Conservation (phyloP, 2,113 vertebrate genomes). For the Tychaedon coryphoeus region DNA sequence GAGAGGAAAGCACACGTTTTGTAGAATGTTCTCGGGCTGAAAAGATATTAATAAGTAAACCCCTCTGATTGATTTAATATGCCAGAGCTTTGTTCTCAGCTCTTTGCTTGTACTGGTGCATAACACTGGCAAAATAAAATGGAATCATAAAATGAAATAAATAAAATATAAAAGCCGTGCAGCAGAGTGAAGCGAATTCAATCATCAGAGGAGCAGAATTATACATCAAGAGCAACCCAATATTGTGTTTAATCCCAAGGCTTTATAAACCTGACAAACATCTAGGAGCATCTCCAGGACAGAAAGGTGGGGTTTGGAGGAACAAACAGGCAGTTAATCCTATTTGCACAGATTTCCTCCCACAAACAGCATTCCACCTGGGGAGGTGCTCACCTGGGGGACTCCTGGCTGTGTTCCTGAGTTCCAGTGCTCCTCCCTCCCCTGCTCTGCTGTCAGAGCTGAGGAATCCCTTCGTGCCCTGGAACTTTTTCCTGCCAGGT, state of each 20-base stretch:
- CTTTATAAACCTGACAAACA: not conserved
- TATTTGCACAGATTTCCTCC: not conserved
- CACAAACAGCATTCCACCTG: not conserved
- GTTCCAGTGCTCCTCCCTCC: rapidly evolving
- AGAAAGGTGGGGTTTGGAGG: not conserved
- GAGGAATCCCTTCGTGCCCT: too few species aligned
- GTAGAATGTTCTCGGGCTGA: not conserved
- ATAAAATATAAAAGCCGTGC: constrained; percentile 34
- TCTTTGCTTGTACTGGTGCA: not conserved
- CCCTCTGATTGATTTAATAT: constrained; percentile 17
- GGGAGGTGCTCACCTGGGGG: not conserved
- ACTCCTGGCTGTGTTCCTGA: not conserved
- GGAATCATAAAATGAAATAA: constrained; percentile 28
- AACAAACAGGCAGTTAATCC: not conserved
- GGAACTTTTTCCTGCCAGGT: not conserved
- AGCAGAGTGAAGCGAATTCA: not conserved
- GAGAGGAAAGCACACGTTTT: not conserved
- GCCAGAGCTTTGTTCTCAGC: not conserved
- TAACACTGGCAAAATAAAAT: constrained; percentile 17
- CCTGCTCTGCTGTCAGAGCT: not conserved
- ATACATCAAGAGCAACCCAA: constrained; percentile 23
- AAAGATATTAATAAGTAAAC: not conserved
- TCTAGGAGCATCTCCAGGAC: not conserved
- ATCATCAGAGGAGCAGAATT: constrained; percentile 20
- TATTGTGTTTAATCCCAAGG: constrained; percentile 15